Evolutionary conservation across 2,888 invertebrate genomes (phyloP).

Genomic region (Thymelicus lineola): DNA sequence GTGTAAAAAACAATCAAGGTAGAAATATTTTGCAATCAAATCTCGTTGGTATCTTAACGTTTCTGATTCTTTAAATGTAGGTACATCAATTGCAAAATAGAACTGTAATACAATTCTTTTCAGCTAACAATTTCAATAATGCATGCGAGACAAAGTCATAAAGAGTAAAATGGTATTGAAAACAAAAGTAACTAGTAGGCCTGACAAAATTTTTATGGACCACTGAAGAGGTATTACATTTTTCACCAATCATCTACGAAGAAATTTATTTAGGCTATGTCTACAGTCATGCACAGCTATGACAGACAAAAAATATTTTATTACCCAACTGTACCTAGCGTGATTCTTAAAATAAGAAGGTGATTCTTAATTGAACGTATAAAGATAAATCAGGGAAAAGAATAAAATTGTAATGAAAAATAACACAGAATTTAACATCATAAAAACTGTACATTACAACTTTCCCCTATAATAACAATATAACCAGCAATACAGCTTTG

Average conservation of each 20-base stretch:
- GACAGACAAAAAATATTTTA: conserved; percentile 24
- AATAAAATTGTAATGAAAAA: conserved; percentile 7
- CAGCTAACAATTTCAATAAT: too few relatives aligned
- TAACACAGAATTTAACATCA: conserved; percentile 13
- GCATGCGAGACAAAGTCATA: too few relatives aligned
- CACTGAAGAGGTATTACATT: conserved; percentile 81
- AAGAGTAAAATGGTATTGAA: conserved; percentile 66
- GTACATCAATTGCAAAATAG: too few relatives aligned
- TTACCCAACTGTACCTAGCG: conserved; percentile 30
- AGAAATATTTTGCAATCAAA: too few relatives aligned
- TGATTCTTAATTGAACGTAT: conserved; percentile 17
- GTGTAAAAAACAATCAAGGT: too few relatives aligned
- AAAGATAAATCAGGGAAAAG: not conserved
- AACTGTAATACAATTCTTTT: too few relatives aligned
- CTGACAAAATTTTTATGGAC: conserved; percentile 75
- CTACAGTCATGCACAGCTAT: conserved; percentile 39
- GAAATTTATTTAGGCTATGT: conserved; percentile 44
- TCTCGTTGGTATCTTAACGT: too few relatives aligned
- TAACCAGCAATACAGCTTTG: conserved; percentile 57
- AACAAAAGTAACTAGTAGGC: conserved; percentile 75
- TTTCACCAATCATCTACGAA: conserved; percentile 62
- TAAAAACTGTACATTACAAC: conserved; percentile 33
- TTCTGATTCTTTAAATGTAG: too few relatives aligned
- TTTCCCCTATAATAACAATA: conserved; percentile 27
- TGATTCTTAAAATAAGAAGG: conserved; percentile 32